Evolutionary conservation across 2,888 invertebrate genomes (phyloP).

Genomic region (Fabriciana adippe): DNA sequence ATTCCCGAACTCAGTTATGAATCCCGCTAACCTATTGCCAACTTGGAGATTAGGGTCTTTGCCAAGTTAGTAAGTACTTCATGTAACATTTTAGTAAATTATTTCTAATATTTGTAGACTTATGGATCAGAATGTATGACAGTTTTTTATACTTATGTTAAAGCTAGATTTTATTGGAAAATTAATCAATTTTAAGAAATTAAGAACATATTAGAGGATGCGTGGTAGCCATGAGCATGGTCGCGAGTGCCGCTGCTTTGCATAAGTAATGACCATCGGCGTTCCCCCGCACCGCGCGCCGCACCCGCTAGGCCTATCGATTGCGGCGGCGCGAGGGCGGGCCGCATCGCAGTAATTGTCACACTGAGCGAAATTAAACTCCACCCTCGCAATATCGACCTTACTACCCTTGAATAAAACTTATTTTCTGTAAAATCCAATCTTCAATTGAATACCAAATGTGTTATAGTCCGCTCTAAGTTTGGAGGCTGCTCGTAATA

Average conservation of each 20-base stretch:
- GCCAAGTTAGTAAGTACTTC: constrained; percentile 4
- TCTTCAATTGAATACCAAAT: constrained; percentile 72
- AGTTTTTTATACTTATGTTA: neutral
- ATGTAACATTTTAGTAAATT: constrained; percentile 15
- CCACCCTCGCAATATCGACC: constrained; percentile 69
- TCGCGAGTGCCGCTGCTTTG: constrained; percentile 70
- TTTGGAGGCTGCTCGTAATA: constrained; percentile 79
- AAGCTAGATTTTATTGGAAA: neutral
- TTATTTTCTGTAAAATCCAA: constrained; percentile 49
- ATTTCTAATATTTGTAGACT: neutral
- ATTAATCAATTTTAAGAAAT: constrained; percentile 1
- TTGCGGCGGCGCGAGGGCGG: constrained; percentile 84
- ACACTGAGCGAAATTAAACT: constrained; percentile 75
- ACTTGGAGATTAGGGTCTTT: constrained; percentile 63
- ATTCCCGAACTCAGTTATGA: constrained; percentile 64
- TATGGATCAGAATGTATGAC: neutral
- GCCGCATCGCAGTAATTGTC: constrained; percentile 81
- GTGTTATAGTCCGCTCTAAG: constrained; percentile 78
- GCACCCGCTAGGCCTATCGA: constrained; percentile 87
- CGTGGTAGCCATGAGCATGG: constrained; percentile 35
- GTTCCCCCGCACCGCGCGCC: constrained; percentile 67
- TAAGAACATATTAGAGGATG: constrained; percentile 47
- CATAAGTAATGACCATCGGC: constrained; percentile 74
- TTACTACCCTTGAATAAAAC: constrained; percentile 68
- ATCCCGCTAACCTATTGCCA: constrained; percentile 61